Evolutionary conservation across 1,140 invertebrate genomes (phyloP).

Genomic region (Linepithema humile): DNA sequence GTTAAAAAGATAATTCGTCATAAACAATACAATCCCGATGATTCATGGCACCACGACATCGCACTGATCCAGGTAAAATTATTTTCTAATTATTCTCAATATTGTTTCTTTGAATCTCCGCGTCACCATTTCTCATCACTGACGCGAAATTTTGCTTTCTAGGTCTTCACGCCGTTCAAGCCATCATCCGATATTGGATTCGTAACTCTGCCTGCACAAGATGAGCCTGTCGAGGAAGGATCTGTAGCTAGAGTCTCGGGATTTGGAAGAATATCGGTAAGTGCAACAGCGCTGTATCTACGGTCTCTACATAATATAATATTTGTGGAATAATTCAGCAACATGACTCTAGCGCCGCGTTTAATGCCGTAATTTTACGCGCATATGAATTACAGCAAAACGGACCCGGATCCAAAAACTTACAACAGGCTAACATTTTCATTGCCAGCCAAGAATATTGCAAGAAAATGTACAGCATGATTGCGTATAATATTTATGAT

Average conservation of each 20-base stretch:
- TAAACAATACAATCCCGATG: constrained; percentile 27
- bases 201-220: constrained; percentile 40
- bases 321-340: background rate
- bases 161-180: constrained; percentile 46
- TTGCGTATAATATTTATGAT: constrained; percentile 13
- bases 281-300: background rate
- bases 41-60: constrained; percentile 71
- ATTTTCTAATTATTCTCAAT: background rate
- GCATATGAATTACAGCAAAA: constrained; percentile 24
- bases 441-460: constrained; percentile 58
- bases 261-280: constrained; percentile 67
- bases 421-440: constrained; percentile 50
- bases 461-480: background rate
- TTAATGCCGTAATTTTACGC: background rate
- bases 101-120: background rate
- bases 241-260: constrained; percentile 60
- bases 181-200: background rate
- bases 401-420: background rate
- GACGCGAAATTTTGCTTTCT: background rate
- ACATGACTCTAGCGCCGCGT: background rate
- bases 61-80: constrained; percentile 63
- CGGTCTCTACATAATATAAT: background rate
- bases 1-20: constrained; percentile 63
- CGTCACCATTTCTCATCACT: background rate
- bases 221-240: constrained; percentile 10